Evolutionary conservation across 2,888 invertebrate species (phyloP), one percentile per base, ranked within the genome.

Genomic region (Limnephilus auricula): DNA sequence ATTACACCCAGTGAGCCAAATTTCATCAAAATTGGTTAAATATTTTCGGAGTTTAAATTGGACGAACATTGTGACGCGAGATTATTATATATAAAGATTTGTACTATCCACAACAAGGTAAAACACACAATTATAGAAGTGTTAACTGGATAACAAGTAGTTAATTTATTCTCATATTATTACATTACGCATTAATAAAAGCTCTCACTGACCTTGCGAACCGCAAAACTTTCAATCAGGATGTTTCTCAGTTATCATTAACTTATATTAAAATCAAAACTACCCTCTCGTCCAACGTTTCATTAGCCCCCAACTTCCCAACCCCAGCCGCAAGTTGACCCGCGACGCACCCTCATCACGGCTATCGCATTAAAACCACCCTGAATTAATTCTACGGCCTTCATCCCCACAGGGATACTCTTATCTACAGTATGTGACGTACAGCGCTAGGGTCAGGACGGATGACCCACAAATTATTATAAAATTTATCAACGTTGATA

Each of bases 301-400:
- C 85, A 85, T 40, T n/a, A 85, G 30, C 85, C 25, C 65, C 40
- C n/a, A n/a, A n/a, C n/a, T n/a, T n/a, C n/a, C 85, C 34, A 32
- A 85, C n/a, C 45, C 34, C 6, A 1, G 40, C 25, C 65, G 65
- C 65, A 85, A 85, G 85, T n/a, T 85, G 85, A 85, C 85, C 30
- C 85, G 85, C n/a, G 85, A 85, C 45, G 25, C 5, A 85, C 85
- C 85, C 85, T 85, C 84, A n/a, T 84, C 84, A 37, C 84, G 34
- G 34, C 84, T 84, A 37, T 85, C 85, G 85, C 40, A 85, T 85
- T 85, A 85, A 85, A 85, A 37, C 85, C 6, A 45, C 2, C 85
- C 85, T 9, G 40, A 85, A 85, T 85, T 85, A 85, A 85, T n/a
- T 45, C 45, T 0, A 85, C 25, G 45, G n/a, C 37, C 84, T 84